Base-by-base conservation (phyloP, 2,888 invertebrate species). In the Morpho achilles region DNA sequence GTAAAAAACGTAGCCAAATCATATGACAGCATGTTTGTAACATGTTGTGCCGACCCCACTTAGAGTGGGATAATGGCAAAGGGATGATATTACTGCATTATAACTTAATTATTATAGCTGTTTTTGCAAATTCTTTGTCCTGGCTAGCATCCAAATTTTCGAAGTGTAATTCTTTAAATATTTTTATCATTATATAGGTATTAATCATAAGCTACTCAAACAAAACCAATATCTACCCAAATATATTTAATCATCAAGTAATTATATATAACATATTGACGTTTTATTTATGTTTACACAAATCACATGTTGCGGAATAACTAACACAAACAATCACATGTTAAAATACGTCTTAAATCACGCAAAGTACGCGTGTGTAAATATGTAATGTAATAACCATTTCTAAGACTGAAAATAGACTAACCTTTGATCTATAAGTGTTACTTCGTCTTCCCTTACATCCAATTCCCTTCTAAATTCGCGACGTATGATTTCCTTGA, bases 401-500 rank as follows among this genome's bases (percentile, higher is more conserved):
- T 41, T 52, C 41, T 47, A 23, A 43, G n/a, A 32, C 50, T 51
- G 23, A 43, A 55, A 22, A 55, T 58, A 58, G 49, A 87, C 91
- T 68, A 94, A 91, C 79, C 93, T 91, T 62, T 93, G 92, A 73
- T 96, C 94, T 60, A 96, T 94, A 53, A 93, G 84, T 62, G 93
- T 88, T 9, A 96, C 86, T 84, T 96, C 96, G 57, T 93, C 91
- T 74, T 95, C 94, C 72, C 95, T 94, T 1, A 85, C 75, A 51
- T 91, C 86, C 8, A 96, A 85, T 77, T 97, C 96, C 51, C 91
- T 91, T 49, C 92, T 87, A 83, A 97, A 96, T 80, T 96, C 95
- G 59, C 91, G 91, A 66, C 92, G 91, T 41, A 97, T 92, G 54
- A 96, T 94, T 39, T 88, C 82, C 65, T 91, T 87, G 61, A 94